Base-by-base conservation (phyloP, 1,140 invertebrate genomes). In the Oncopeltus fasciatus region DNA sequence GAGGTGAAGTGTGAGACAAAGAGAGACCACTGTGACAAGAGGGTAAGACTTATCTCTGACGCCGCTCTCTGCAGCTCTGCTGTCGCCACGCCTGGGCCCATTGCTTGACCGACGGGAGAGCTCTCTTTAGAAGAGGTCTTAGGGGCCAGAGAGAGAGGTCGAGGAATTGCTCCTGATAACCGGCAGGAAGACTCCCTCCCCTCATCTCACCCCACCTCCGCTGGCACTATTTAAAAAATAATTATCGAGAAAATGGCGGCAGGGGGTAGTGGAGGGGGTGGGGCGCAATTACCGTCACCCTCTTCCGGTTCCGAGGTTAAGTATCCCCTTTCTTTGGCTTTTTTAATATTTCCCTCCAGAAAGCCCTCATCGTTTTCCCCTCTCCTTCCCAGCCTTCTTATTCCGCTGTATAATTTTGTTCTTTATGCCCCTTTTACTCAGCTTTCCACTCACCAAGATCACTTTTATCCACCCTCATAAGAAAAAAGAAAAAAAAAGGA, bases 81-180 rank as follows among this genome's bases (percentile, higher is more conserved):
- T 20, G 44, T 20, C 18, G 21, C 18, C 18, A 46, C 21, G 18
- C 9, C 8, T 26, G 31, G 31, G 31, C 14, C 14, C 31, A 38
- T 38, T 38, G 14, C 31, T 38, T 38, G 18, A 24, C 49, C 49
- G 49, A 53, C 24, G 26, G 12, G 49, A 53, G 49, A 26, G 49
- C 53, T 57, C 47, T 64, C 27, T 47, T 65, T 61, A 33, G 53
- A 62, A 18, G n/a, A n/a, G n/a, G n/a, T n/a, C n/a, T n/a, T n/a
- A n/a, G n/a, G n/a, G n/a, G 20, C 27, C n/a, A 21, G 51, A 27
- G 51, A 56, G 51, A 56, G 14, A 56, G 27, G 26, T 12, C 18
- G 51, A 56, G 26, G 26, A 56, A 56, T 56, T 56, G 27, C n/a
- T 18, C n/a, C 51, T 14, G 51, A 8, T 56, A 56, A 21, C 47